A percentile compares a stretch with the other conserved stretches of the same genome.
Conservation (phyloP, 2,797 vertebrate species). For the Takifugu ocellatus region DNA sequence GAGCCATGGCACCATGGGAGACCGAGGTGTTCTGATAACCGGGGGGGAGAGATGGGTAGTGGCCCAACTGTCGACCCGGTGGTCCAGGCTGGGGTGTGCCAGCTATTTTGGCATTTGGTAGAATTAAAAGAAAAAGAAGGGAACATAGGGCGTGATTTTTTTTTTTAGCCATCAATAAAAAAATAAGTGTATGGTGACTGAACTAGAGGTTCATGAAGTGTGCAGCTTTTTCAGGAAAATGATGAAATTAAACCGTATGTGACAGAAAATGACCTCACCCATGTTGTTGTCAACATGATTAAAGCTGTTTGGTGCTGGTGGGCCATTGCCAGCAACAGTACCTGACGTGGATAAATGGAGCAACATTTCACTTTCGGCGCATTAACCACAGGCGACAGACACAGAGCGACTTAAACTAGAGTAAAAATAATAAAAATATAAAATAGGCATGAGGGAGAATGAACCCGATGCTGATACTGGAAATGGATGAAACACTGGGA, state of each 20-base stretch:
- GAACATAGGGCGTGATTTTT: too few species aligned
- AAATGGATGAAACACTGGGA: too few species aligned
- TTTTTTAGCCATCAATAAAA: too few species aligned
- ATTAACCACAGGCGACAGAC: conserved; percentile 4
- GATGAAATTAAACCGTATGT: conserved; percentile 5
- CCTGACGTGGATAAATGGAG: conserved; percentile 44
- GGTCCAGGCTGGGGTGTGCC: conserved; percentile 70
- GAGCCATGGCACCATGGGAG: conserved; percentile 60
- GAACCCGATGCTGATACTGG: neutral
- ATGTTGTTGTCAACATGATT: conserved; percentile 87
- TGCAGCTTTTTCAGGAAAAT: too few species aligned
- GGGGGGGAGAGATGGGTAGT: conserved; percentile 87
- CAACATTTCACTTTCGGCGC: neutral
- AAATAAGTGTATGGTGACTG: too few species aligned
- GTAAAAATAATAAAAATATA: conserved; percentile 1
- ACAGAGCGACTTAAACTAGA: conserved; percentile 8
- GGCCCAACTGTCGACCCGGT: conserved; percentile 78
- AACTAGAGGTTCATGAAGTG: too few species aligned
- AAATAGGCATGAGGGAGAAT: neutral
- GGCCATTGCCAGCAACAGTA: conserved; percentile 73
- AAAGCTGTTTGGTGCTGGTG: conserved; percentile 78
- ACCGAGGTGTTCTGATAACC: conserved; percentile 83
- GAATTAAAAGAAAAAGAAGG: neutral
- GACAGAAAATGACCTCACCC: conserved; percentile 73
- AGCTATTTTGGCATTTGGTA: neutral